These are phyloP conservation scores for Drosophila rellima DNA, from an alignment of 2,888 invertebrate genomes.

Conservation along the genomic window DNA sequence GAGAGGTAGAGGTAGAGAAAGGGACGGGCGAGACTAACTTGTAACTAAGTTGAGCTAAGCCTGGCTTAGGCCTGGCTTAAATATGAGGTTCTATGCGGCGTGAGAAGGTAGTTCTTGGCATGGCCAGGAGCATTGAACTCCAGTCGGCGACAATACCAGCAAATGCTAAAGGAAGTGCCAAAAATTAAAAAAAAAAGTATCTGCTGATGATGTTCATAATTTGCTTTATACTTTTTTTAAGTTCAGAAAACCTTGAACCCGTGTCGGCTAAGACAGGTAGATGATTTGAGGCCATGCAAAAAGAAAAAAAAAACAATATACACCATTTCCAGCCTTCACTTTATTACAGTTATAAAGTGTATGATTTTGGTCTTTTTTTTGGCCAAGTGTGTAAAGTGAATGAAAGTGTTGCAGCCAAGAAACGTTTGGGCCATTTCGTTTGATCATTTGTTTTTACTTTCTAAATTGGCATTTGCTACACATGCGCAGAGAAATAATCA, in stretches of 20 bases:
- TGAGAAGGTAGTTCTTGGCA: slow-evolving; percentile 46
- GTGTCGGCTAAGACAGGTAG: slow-evolving; percentile 41
- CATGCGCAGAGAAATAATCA: slow-evolving; percentile 59
- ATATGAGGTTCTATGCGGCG: slow-evolving; percentile 27
- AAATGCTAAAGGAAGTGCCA: slow-evolving; percentile 44
- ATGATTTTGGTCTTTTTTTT: slow-evolving; percentile 12
- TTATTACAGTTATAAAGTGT: slow-evolving; percentile 76
- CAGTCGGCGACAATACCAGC: slow-evolving; percentile 28
- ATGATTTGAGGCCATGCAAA: slow-evolving; percentile 21
- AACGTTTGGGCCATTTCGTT: slow-evolving; percentile 60
- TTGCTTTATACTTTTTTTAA: slow-evolving; percentile 16
- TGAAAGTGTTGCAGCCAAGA: slow-evolving; percentile 71
- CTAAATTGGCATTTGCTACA: slow-evolving; percentile 80
- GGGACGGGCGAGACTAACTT: slow-evolving; percentile 12
- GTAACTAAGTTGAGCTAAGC: slow-evolving; percentile 33
- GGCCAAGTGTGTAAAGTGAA: slow-evolving; percentile 54
- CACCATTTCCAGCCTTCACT: slow-evolving; percentile 56
- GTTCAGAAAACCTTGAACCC: slow-evolving; percentile 70
- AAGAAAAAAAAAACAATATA: not conserved
- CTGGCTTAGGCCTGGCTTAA: slow-evolving; percentile 4
- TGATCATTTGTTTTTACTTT: slow-evolving; percentile 80
- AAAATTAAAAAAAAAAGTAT: slow-evolving; percentile 28
- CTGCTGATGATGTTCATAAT: slow-evolving; percentile 30
- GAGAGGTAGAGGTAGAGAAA: not conserved
- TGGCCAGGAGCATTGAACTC: slow-evolving; percentile 62